Percentiles rank a stretch among this genome's conserved stretches.
phyloP scores from a whole-genome alignment of 2,888 invertebrate species.

The Papilio protenor region DNA sequence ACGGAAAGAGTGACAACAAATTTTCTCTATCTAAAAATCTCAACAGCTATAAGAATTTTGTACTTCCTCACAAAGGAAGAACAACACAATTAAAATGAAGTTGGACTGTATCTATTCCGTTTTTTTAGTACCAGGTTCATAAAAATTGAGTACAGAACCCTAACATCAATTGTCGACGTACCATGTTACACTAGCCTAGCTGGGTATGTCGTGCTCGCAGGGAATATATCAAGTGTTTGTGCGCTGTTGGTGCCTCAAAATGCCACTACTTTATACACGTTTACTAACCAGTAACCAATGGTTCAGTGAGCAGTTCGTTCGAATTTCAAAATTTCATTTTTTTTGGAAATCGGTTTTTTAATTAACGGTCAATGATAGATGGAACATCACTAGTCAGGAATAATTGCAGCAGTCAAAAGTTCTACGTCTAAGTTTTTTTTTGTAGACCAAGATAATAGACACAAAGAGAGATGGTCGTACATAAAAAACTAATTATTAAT shows the following conservation, averaged over 20 bases:
- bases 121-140: background rate
- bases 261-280: slow-evolving; percentile 46
- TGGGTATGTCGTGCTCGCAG: slow-evolving; percentile 49
- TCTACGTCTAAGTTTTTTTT: no score
- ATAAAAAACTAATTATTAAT: no score
- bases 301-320: background rate
- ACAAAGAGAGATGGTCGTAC: no score
- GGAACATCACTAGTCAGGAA: no score
- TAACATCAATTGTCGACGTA: slow-evolving; percentile 35
- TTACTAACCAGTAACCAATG: background rate
- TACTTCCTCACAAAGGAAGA: no score
- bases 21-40: no score
- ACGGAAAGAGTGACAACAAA: no score
- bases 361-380: background rate
- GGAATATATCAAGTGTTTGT: slow-evolving; percentile 52
- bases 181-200: slow-evolving; percentile 44
- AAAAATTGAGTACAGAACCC: background rate
- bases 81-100: no score
- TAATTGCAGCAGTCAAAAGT: no score
- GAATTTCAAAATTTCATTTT: background rate
- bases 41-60: no score
- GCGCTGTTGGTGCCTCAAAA: slow-evolving; percentile 48
- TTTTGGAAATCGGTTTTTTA: background rate
- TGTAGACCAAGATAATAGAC: no score
- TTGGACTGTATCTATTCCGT: no score